Base-by-base conservation (phyloP, 2,888 invertebrate species). In the Pammene aurita region DNA sequence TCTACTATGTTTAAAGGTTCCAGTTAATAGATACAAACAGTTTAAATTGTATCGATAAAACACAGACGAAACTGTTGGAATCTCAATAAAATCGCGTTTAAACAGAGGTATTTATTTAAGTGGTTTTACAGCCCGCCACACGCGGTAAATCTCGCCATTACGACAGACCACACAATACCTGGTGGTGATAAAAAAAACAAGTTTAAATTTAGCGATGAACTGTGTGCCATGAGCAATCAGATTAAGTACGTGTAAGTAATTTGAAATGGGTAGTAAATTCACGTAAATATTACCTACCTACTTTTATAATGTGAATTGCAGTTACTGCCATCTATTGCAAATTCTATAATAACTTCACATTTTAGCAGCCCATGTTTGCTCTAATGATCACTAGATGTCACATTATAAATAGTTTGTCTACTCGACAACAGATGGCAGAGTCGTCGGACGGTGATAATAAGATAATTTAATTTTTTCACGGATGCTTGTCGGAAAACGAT, bases 61-160 rank as follows among this genome's bases (percentile, higher is more conserved):
- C 87, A 73, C 86, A 86, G 87, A 82, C 85, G 75, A 80, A 72
- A 78, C 77, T 80, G 77, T 82, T 82, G 83, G 86, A 82, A 86
- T 83, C 84, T 82, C 84, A 83, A 90, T 90, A 91, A 90, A 91
- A 89, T 80, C 79, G 73, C 74, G 82, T 86, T 79, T 80, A 80
- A 82, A 80, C 77, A 77, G 77, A 67, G 78, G 85, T 90, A 90
- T 91, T 91, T 91, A 85, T 90, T 87, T 90, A 87, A 91, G 91
- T 90, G 91, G 84, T 82, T 80, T 83, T 80, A 81, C 83, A 66
- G 78, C 78, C 77, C 77, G 76, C 86, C 85, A 79, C 84, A 81
- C 80, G 84, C 76, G 79, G 75, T 72, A 73, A 70, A 71, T 75
- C 76, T 75, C 76, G 74, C 74, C 26, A 55, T 69, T 65, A 65